A percentile compares a stretch with the other conserved stretches of the same genome.
Evolutionary conservation across 2,797 vertebrate species (phyloP).

Genomic region (Coracias cyanogaster): DNA sequence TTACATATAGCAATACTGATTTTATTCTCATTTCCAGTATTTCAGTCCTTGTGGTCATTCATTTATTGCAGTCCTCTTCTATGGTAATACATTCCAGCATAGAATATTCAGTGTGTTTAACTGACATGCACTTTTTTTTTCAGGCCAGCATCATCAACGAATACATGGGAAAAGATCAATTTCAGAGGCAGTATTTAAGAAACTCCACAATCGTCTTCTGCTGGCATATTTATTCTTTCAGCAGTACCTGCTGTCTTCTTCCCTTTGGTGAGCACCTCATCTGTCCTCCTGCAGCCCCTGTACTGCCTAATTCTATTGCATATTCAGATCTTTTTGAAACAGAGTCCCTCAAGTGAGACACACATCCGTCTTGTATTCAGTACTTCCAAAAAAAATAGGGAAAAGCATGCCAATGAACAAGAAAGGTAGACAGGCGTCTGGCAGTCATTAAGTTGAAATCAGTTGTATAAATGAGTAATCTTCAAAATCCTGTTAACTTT

Average conservation of each 20-base stretch:
- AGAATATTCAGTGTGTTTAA: background rate
- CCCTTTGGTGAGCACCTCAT: background rate
- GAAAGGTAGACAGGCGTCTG: background rate
- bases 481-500: background rate
- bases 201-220: background rate
- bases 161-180: background rate
- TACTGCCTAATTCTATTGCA: background rate
- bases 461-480: background rate
- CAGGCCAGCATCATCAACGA: background rate
- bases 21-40: background rate
- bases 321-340: background rate
- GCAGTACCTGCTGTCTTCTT: background rate
- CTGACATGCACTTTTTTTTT: background rate
- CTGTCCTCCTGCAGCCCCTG: background rate
- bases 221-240: background rate
- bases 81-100: background rate
- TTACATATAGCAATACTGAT: background rate
- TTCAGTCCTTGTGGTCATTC: background rate
- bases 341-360: background rate
- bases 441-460: background rate
- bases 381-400: background rate
- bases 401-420: background rate
- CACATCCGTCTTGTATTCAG: background rate
- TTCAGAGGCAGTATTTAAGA: background rate
- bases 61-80: background rate